A percentile compares a stretch with the other conserved stretches of the same genome.
phyloP scores from a whole-genome alignment of 2,113 vertebrate genomes.

The Tapirus terrestris region DNA sequence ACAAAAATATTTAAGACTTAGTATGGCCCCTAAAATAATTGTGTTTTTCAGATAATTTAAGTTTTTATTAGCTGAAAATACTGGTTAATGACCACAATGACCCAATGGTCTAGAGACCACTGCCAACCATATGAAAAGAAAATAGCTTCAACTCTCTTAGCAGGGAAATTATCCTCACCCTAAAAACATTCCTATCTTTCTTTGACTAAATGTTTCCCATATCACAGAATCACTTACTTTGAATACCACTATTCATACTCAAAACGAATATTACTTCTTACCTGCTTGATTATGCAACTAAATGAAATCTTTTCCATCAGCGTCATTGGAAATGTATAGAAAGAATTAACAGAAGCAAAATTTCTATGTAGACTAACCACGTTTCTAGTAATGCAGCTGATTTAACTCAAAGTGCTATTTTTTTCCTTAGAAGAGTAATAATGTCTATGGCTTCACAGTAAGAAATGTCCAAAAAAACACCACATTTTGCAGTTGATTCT shows the following conservation, averaged over 20 bases:
- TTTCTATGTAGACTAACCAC: constrained; percentile 7
- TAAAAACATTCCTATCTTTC: constrained; percentile 54
- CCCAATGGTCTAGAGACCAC: constrained; percentile 5
- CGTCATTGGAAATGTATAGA: constrained; percentile 27
- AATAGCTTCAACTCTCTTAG: constrained; percentile 37
- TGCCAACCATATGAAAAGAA: constrained; percentile 35
- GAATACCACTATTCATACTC: constrained; percentile 22
- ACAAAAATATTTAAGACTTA: constrained; percentile 60
- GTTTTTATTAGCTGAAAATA: constrained; percentile 55
- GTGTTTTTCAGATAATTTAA: constrained; percentile 53
- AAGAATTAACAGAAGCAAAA: constrained; percentile 38
- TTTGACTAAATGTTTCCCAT: constrained; percentile 32
- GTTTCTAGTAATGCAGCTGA: constrained; percentile 34
- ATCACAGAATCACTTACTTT: constrained; percentile 33
- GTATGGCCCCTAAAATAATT: neutral
- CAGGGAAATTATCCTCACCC: constrained; percentile 21
- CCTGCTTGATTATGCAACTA: constrained; percentile 38
- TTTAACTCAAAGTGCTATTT: constrained; percentile 28
- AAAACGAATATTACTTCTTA: constrained; percentile 51
- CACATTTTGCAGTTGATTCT: neutral
- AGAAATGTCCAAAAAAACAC: neutral
- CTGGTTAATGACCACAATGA: constrained; percentile 40
- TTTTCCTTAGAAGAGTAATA: neutral
- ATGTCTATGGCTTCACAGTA: constrained; percentile 20
- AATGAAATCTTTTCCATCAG: neutral